Base-by-base conservation (phyloP, 2,888 invertebrate species). In the Hirtodrosophila cameraria region DNA sequence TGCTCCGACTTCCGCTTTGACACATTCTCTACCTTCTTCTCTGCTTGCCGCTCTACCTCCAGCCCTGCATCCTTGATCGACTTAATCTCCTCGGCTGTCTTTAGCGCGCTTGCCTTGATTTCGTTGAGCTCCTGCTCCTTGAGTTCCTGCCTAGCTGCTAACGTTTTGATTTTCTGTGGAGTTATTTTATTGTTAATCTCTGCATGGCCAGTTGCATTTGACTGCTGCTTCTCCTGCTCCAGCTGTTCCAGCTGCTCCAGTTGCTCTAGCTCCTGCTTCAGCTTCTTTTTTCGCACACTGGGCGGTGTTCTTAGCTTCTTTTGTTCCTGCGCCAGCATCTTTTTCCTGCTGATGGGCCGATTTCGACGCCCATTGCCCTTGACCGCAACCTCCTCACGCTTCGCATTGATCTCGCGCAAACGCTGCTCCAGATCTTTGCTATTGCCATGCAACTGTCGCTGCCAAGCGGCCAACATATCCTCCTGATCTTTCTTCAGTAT, bases 391-490 rank as follows among this genome's bases (percentile, higher is more conserved):
- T 58, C 62, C 53, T 38, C 60, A 1, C 53, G 74, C 64, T 76
- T 80, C 2, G 88, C 80, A 63, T 87, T 90, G 5, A 89, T 78
- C 52, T 88, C 88, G 1, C 90, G 87, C 41, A 90, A 48, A 9
- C 89, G 88, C n/a, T 85, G 78, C 59, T 90, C 90, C n/a, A 89
- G 78, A 27, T 90, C 88, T 0, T 39, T 58, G 15, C 52, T 73
- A 1, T 69, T 61, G 16, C 76, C 68, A n/a, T 78, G 77, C 15
- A 88, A 68, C 65, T 88, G 80, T 18, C 81, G 70, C 6, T 86
- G 77, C 86, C 88, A 86, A 58, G 88, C 89, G 16, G 81, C 81
- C 43, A 88, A 61, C 25, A 89, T 38, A 49, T 88, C 73, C 30
- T 74, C 61, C 2, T 53, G 35, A 12, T 60, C 33, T 1, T 38